Percentiles rank a stretch among this genome's conserved stretches.
These are phyloP conservation scores for Mythimna lalbum DNA, from an alignment of 2,888 invertebrate genomes.

Conservation along the genomic window DNA sequence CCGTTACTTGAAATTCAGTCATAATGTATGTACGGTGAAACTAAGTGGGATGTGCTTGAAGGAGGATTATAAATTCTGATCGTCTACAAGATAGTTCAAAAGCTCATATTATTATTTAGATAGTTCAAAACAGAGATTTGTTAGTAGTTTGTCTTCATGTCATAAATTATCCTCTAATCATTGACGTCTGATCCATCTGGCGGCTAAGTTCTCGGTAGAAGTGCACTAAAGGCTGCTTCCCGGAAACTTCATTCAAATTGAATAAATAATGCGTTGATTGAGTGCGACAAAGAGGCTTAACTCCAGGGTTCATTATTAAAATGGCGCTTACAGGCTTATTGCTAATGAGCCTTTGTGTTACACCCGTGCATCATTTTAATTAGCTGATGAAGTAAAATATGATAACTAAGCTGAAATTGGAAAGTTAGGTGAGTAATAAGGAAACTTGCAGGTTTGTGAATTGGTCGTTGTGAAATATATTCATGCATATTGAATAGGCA, in stretches of 20 bases:
- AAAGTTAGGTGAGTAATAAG: constrained; percentile 33
- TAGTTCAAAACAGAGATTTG: constrained; percentile 2
- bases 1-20: constrained; percentile 14
- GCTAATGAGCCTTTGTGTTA: neutral
- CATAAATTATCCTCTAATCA: neutral
- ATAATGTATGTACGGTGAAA: constrained; percentile 18
- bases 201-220: neutral
- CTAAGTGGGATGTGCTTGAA: constrained; percentile 11
- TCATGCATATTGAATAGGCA: neutral
- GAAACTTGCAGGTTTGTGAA: constrained; percentile 18
- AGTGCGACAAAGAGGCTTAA: constrained; percentile 1
- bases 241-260: neutral
- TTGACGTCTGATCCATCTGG: neutral
- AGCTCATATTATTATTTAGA: neutral
- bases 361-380: neutral
- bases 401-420: constrained; percentile 6
- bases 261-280: neutral
- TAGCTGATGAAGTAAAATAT: neutral
- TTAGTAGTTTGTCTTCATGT: neutral
- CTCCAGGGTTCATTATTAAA: neutral
- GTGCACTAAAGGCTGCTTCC: neutral
- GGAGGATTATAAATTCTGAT: constrained; percentile 32
- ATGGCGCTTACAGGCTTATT: constrained; percentile 1
- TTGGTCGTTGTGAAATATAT: constrained; percentile 20
- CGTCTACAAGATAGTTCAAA: constrained; percentile 8